Conservation (phyloP, 2,113 vertebrate species). For the Hippocampus abdominalis region DNA sequence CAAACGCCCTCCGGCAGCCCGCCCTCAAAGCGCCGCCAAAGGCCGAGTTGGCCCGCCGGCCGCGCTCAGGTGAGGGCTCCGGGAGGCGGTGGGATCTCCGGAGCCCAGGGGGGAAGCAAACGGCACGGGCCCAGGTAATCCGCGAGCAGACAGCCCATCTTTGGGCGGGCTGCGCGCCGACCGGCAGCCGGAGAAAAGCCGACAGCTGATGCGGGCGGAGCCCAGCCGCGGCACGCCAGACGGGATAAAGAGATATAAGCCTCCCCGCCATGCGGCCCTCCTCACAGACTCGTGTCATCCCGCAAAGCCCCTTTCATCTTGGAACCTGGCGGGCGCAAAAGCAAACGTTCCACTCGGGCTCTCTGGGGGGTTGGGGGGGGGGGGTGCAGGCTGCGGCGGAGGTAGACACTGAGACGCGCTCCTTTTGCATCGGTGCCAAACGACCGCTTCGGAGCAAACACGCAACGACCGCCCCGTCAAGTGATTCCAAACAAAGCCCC, state of each 20-base stretch:
- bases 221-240: conserved; percentile 65
- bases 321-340: conserved; percentile 65
- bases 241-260: conserved; percentile 72
- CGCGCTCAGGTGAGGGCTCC: conserved; percentile 64
- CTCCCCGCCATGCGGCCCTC: conserved; percentile 11
- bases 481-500: neutral
- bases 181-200: conserved; percentile 59
- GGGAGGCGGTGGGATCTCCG: conserved; percentile 18
- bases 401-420: conserved; percentile 35
- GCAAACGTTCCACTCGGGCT: conserved; percentile 73
- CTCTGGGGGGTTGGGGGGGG: conserved; percentile 47
- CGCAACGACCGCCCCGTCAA: conserved; percentile 37
- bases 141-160: conserved; percentile 69
- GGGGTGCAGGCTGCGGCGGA: neutral
- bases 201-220: conserved; percentile 67
- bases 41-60: conserved; percentile 33
- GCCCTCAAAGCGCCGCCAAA: conserved; percentile 34
- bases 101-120: conserved; percentile 41
- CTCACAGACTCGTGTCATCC: conserved; percentile 58
- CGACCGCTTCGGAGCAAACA: conserved; percentile 37
- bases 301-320: conserved; percentile 66
- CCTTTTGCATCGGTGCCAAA: conserved; percentile 35
- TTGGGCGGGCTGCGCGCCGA: conserved; percentile 54
- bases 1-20: conserved; percentile 50
- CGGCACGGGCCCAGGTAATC: conserved; percentile 65